phyloP scores from a whole-genome alignment of 2,113 vertebrate genomes.

The Prunella himalayana region DNA sequence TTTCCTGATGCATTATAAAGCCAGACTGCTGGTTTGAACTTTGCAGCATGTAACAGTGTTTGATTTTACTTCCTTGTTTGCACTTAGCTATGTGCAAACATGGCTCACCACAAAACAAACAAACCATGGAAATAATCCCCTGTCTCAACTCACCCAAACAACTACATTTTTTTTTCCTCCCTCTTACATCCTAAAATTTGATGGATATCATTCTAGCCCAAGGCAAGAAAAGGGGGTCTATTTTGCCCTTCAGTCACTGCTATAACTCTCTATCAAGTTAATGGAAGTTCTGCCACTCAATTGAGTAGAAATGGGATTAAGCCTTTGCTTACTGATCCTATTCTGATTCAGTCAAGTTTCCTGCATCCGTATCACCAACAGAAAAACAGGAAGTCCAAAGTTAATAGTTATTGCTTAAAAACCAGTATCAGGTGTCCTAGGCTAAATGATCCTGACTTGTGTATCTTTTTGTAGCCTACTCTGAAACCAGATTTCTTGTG shows the following conservation, averaged over 20 bases:
- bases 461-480: background rate
- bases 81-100: background rate
- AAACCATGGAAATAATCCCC: background rate
- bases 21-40: background rate
- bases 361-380: accelerated
- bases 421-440: background rate
- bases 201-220: background rate
- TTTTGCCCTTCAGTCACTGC: background rate
- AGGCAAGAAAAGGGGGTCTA: background rate
- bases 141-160: background rate
- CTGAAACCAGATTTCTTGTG: background rate
- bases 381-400: background rate
- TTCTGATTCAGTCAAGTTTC: background rate
- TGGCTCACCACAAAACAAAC: background rate
- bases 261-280: background rate
- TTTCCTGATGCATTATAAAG: background rate
- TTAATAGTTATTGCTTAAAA: background rate
- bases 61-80: background rate
- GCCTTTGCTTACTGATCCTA: background rate
- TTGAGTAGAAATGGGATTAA: background rate
- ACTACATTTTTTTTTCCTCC: background rate
- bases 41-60: background rate
- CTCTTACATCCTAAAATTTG: background rate
- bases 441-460: background rate
- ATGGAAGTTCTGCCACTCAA: background rate